Base-by-base conservation (phyloP, 2,797 vertebrate species). In the Acropternis orthonyx region DNA sequence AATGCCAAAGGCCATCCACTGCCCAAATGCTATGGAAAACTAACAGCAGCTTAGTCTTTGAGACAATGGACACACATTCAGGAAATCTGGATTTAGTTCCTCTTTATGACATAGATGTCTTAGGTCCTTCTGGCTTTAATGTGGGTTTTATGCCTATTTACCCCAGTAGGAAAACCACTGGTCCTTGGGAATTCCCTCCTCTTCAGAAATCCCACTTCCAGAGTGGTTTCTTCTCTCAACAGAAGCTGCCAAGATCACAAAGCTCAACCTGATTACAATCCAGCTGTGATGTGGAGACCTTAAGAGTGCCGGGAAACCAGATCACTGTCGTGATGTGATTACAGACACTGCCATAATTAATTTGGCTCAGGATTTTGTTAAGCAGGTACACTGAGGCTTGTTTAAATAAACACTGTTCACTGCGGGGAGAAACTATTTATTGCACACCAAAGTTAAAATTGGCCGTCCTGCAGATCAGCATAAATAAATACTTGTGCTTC, bases 391-490 rank as follows among this genome's bases (percentile, higher is more conserved):
- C 32, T n/a, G 34, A 49, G 65, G 56, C 44, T 89, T 77, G 54
- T 88, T 92, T 93, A 94, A 94, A 93, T 36, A 85, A 79, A 80
- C 39, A 80, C 61, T 75, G 49, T 77, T 77, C 46, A 54, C 79
- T 72, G 51, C 62, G 62, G 27, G 21, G 18, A 78, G 36, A 86
- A 90, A 54, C 58, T 85, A 69, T 65, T 71, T 71, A 68, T 43
- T 81, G 54, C 58, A 75, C 51, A 79, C 24, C 49, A 28, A 67
- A 79, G 44, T 41, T 72, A 65, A 84, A 95, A 79, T 0, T 55
- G 37, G 62, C 51, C 51, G n/a, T 34, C 34, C 16, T 62, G 54
- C 62, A 78, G n/a, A 69, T 37, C 73, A 85, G 66, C 52, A 37
- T 51, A 84, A 90, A 52, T 28, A 74, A 76, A 27, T 55, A 43